These are phyloP conservation scores for Perca schrenkii DNA, from an alignment of 2,113 vertebrate genomes.

Conservation along the genomic window DNA sequence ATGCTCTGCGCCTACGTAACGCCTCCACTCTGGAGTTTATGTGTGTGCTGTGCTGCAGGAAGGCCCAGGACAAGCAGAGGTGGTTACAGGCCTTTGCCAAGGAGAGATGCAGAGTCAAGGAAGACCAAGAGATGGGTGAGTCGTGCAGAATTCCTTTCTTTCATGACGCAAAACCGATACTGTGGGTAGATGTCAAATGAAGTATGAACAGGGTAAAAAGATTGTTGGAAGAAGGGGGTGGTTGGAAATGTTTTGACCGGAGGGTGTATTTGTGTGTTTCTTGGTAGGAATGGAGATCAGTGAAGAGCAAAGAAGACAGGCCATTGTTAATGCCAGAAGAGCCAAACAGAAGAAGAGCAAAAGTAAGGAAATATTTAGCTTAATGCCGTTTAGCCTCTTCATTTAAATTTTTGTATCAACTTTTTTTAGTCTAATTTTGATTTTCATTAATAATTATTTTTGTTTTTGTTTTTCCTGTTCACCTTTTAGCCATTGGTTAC, in stretches of 20 bases:
- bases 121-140: constrained; percentile 96
- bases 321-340: constrained; percentile 93
- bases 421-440: not conserved
- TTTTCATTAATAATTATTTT: not conserved
- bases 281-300: constrained; percentile 94
- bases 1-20: constrained; percentile 91
- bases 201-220: constrained; percentile 1
- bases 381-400: not conserved
- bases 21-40: constrained; percentile 85
- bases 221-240: constrained; percentile 12
- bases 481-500: constrained; percentile 86
- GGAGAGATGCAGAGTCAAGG: constrained; percentile 91
- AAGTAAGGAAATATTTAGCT: constrained; percentile 79
- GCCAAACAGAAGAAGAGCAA: constrained; percentile 93
- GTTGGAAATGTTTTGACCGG: constrained; percentile 51
- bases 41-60: constrained; percentile 91
- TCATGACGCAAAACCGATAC: constrained; percentile 17
- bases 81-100: constrained; percentile 92
- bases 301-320: constrained; percentile 93
- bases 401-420: not conserved
- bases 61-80: constrained; percentile 91
- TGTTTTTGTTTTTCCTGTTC: constrained; percentile 18
- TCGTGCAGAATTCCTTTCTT: constrained; percentile 27
- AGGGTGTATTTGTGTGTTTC: constrained; percentile 46
- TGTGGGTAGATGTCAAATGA: constrained; percentile 41